These are phyloP conservation scores for rabbit (Oryctolagus cuniculus) DNA, from an alignment of 2,113 vertebrate species.

Conservation along the genomic window mOryCun1.1 NC_091441.1:29648501-29649000, in stretches of 20 bases:
- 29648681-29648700: conserved; percentile 75
- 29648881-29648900: conserved; percentile 88
- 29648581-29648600: conserved; percentile 83
- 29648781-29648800: conserved; percentile 59
- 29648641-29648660: conserved; percentile 88
- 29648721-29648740: conserved; percentile 60
- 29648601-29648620: conserved; percentile 84
- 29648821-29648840: conserved; percentile 61
- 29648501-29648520: conserved; percentile 76
- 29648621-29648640: conserved; percentile 76
- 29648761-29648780: conserved; percentile 73
- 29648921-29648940: conserved; percentile 87
- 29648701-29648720: conserved; percentile 59
- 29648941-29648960: conserved; percentile 84
- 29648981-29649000: conserved; percentile 85
- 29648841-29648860: conserved; percentile 82
- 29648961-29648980: conserved; percentile 81
- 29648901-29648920: conserved; percentile 82
- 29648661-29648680: conserved; percentile 74
- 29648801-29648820: conserved; percentile 49
- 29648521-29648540: conserved; percentile 85
- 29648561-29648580: conserved; percentile 87
- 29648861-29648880: conserved; percentile 84
- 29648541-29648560: conserved; percentile 85
- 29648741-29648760: conserved; percentile 2